Base-by-base conservation (phyloP, 2,113 vertebrate species). In the Ibidorhyncha struthersii region DNA sequence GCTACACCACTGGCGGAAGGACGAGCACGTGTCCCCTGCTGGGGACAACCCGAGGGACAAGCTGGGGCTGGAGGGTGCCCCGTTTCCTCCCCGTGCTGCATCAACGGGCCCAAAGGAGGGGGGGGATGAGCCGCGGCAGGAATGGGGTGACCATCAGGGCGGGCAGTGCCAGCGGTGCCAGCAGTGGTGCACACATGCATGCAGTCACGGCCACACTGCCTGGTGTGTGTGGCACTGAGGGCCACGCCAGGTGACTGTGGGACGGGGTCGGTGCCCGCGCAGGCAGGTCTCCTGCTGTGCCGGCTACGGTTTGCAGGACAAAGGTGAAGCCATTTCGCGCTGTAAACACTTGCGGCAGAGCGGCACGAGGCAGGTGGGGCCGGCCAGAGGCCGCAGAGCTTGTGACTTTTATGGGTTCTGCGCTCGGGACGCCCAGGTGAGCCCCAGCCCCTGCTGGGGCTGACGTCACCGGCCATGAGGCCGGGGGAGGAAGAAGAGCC, bases 21-120 rank as follows among this genome's bases (percentile, higher is more conserved):
- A 76, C 21, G 14, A 71, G 36, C 8, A 4, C 4, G 0, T 18
- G n/a, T 32, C 5, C 29, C 21, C 40, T 38, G 3, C 41, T 74
- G 52, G 34, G 36, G 49, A n/a, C 69, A 67, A 12, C 77, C n/a
- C 4, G 2, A 36, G 73, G 76, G 45, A 79, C 12, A 38, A 43
- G 4, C 40, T 1, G 4, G 6, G 45, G 34, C 30, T 53, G 34
- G 45, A 61, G 15, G 22, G 21, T 32, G 27, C 14, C 41, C 49
- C 5, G 1, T 36, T 34, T 14, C 38, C 14, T 71, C 50, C 16
- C n/a, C 1, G 14, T 19, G 34, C 56, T 26, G 38, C 16, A 17
- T 27, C 40, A 30, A 59, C 15, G 27, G 38, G 38, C 30, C 12
- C 4, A 4, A 2, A 0, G 0, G 32, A 0, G 0, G 32, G 6